Evolutionary conservation across 2,113 vertebrate species (phyloP), one percentile per base, ranked within the genome.

Genomic region (Phoxinus phoxinus): DNA sequence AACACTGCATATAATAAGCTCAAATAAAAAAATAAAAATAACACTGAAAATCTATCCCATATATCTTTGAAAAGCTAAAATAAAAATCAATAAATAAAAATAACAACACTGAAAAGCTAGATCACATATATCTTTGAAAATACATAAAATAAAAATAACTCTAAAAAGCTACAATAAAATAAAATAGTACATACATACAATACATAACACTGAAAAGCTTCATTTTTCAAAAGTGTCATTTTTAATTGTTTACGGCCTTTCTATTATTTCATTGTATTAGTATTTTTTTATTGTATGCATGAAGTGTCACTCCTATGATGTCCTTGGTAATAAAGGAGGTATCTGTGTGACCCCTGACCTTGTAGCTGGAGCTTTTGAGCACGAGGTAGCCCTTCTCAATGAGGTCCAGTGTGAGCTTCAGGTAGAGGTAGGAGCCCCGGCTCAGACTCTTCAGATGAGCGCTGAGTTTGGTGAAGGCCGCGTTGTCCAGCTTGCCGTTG

Each of bases 331-430:
- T 67, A 67, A 73, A n/a, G 37, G 1, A 73, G 44, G 15, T 44
- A 51, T 56, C 9, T 53, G 8, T 23, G 21, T 53, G 21, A 46
- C 13, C 19, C 9, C 84, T 74, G 19, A 89, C 89, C 93, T 97
- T 97, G 91, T 97, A 97, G 92, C 96, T 97, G 93, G 96, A 97
- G 90, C 96, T 97, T 93, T 97, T 97, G 71, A 97, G 93, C 9
- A 97, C 96, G 88, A 97, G 91, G 87, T 97, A 97, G 87, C 96
- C 96, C 93, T 97, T 97, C 89, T 97, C 96, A 91, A 97, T 97
- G 86, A 97, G 96, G 93, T 97, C 96, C 89, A 97, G 96, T 46
- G 96, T 97, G 83, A 97, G 96, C 91, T 97, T 97, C 87, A 97
- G 94, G 90, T 97, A 97, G 2, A 97, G 91, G 73, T 96, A 97